A percentile compares a stretch with the other conserved stretches of the same genome.
These are phyloP conservation scores for Pterophyllum scalare DNA, from an alignment of 2,113 vertebrate genomes.

Conservation along the genomic window DNA sequence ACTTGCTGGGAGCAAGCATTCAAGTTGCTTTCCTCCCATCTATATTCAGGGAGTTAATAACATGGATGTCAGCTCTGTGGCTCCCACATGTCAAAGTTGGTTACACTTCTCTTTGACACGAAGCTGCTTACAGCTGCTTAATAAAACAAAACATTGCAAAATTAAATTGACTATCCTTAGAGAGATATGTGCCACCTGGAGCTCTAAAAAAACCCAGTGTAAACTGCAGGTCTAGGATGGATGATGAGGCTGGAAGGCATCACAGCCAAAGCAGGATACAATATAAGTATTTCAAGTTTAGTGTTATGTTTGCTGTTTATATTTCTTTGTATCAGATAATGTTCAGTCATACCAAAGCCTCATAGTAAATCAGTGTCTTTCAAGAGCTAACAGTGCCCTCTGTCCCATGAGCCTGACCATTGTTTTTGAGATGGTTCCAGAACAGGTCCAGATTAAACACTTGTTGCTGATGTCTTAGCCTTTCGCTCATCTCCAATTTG, in stretches of 20 bases:
- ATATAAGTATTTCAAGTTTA: not conserved
- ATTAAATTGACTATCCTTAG: slow-evolving; percentile 19
- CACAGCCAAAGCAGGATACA: not conserved
- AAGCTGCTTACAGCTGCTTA: slow-evolving; percentile 29
- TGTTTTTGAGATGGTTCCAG: not conserved
- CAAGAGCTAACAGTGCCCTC: not conserved
- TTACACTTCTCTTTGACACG: slow-evolving; percentile 37
- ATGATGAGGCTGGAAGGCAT: not conserved
- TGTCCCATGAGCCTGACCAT: slow-evolving; percentile 12
- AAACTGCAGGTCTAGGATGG: not conserved
- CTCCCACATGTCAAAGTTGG: slow-evolving; percentile 41
- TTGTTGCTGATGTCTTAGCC: not conserved
- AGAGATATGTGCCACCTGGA: not conserved
- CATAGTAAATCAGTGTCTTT: not conserved
- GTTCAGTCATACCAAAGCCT: not conserved
- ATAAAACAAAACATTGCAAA: slow-evolving; percentile 27
- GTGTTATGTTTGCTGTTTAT: not conserved
- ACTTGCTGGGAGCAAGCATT: not conserved
- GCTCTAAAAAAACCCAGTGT: slow-evolving; percentile 21
- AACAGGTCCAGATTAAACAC: slow-evolving; percentile 22
- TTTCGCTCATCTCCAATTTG: not conserved
- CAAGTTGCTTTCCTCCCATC: slow-evolving; percentile 24
- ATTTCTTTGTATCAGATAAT: not conserved
- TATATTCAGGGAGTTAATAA: slow-evolving; percentile 37
- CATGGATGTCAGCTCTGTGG: slow-evolving; percentile 20